These are phyloP conservation scores for Julus scandinavius DNA, from an alignment of 2,888 invertebrate species.

Conservation along the genomic window DNA sequence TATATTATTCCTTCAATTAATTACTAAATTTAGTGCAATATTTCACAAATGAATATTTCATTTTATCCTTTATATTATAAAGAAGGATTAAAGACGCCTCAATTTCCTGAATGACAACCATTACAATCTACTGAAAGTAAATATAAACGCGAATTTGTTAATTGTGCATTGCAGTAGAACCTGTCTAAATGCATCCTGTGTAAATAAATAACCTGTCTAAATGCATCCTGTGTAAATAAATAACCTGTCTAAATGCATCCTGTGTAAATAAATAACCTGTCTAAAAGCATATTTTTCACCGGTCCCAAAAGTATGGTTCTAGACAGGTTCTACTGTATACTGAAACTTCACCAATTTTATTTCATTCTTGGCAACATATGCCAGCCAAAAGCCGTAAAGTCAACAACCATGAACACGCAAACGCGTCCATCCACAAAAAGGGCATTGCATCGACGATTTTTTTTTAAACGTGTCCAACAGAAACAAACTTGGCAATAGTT, in stretches of 20 bases:
- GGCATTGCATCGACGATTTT: neutral
- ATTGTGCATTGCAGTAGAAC: no score
- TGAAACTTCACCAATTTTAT: neutral
- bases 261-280: no score
- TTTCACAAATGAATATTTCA: no score
- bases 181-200: no score
- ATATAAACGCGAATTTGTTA: neutral
- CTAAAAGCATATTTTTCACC: no score
- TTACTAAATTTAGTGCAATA: neutral
- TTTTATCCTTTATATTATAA: no score
- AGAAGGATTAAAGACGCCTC: neutral
- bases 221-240: no score
- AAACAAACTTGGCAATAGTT: neutral
- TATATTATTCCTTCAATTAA: neutral
- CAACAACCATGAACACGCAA: neutral
- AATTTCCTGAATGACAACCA: neutral
- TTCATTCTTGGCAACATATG: conserved; percentile 4
- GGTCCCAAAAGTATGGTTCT: no score
- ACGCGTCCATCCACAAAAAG: neutral
- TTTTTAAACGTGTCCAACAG: neutral
- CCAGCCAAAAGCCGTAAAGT: conserved; percentile 15
- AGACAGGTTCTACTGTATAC: no score
- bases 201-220: no score
- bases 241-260: no score
- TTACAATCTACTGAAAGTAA: neutral